Percentiles rank a stretch among this genome's conserved stretches.
phyloP scores from a whole-genome alignment of 2,113 vertebrate species.

The Daboia siamensis region DNA sequence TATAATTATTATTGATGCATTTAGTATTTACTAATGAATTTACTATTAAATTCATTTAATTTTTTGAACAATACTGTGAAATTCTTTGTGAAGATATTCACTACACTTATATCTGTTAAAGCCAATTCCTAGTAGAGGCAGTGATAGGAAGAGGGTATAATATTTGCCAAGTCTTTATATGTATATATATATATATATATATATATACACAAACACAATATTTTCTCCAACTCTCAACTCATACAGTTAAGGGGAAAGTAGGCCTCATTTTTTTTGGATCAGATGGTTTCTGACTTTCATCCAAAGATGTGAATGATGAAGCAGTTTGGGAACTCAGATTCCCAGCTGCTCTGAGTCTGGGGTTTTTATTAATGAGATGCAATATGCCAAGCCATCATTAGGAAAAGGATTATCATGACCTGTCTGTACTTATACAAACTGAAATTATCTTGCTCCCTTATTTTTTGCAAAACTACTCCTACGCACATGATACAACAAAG shows the following conservation, averaged over 20 bases:
- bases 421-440: background rate
- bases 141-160: background rate
- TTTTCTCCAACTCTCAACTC: background rate
- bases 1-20: background rate
- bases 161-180: conserved; percentile 32
- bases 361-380: conserved; percentile 29
- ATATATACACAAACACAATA: background rate
- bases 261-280: conserved; percentile 34
- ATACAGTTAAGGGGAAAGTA: conserved; percentile 41
- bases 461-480: background rate
- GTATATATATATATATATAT: no score
- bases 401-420: conserved; percentile 23
- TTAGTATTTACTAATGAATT: background rate
- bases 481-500: no score
- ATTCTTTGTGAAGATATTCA: background rate
- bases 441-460: conserved; percentile 4
- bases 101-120: background rate
- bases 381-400: conserved; percentile 1
- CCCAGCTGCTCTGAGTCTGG: conserved; percentile 56
- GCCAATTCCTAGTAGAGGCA: background rate
- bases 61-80: background rate
- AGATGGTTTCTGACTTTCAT: conserved; percentile 36
- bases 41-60: background rate
- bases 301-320: conserved; percentile 54
- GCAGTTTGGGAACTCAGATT: conserved; percentile 33